Evolutionary conservation across 2,888 invertebrate genomes (phyloP).

Genomic region (Euspilapteryx auroguttella): DNA sequence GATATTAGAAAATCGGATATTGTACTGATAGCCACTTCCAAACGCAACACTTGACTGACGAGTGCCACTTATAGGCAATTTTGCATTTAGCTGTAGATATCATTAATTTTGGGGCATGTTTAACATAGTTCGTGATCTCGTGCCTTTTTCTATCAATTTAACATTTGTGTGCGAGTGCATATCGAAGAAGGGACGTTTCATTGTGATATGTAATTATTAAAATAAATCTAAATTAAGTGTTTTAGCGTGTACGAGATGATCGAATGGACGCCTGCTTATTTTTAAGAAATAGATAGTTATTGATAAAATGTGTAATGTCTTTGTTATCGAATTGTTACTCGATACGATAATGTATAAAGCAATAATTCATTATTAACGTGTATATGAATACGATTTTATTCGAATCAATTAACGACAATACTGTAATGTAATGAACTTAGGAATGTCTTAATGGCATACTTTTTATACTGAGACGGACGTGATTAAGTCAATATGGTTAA

Average conservation of each 20-base stretch:
- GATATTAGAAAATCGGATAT: conserved; percentile 9
- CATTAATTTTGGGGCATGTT: conserved; percentile 30
- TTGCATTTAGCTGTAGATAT: conserved; percentile 42
- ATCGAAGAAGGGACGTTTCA: conserved; percentile 53
- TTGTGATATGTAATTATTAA: conserved; percentile 61
- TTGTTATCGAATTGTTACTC: conserved; percentile 47
- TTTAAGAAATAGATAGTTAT: conserved; percentile 34
- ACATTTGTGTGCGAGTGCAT: conserved; percentile 45
- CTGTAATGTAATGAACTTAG: conserved; percentile 3
- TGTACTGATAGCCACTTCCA: conserved; percentile 16
- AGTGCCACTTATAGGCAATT: conserved; percentile 24
- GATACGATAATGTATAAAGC: conserved; percentile 56
- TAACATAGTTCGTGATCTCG: conserved; percentile 46
- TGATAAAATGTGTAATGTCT: conserved; percentile 16
- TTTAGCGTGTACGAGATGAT: conserved; percentile 45
- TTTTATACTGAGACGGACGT: too few species aligned
- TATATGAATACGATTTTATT: too few species aligned
- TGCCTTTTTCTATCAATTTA: conserved; percentile 50
- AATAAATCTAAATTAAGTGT: conserved; percentile 53
- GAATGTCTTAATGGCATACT: too few species aligned
- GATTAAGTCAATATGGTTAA: too few species aligned
- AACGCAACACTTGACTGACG: conserved; percentile 40
- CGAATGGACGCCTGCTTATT: conserved; percentile 38
- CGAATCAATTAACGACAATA: conserved; percentile 55
- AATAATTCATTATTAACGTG: conserved; percentile 50